Evolutionary conservation across 2,113 vertebrate species (phyloP).

Genomic region (Ceyx margarethae): DNA sequence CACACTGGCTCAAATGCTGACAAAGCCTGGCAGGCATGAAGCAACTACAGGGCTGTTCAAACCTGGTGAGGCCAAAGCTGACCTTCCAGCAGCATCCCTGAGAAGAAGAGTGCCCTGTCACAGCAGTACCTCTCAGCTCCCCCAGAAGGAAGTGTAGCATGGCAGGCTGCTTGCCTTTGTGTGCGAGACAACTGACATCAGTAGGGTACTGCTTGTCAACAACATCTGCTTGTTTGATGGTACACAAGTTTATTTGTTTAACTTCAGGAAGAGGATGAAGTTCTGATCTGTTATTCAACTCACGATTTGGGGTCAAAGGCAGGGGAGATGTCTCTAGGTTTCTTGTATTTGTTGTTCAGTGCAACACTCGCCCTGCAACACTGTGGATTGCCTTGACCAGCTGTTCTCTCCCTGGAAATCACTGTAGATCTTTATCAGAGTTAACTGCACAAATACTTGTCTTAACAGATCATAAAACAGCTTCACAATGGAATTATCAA

Average conservation of each 20-base stretch:
- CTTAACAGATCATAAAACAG: neutral
- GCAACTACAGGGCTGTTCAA: neutral
- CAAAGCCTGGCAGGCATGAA: neutral
- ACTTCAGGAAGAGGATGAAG: neutral
- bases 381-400: neutral
- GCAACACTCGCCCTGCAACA: neutral
- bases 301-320: neutral
- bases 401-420: neutral
- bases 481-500: neutral
- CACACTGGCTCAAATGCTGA: neutral
- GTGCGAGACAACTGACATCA: accelerated
- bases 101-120: neutral
- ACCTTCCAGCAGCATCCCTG: accelerated
- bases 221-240: neutral
- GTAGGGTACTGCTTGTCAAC: neutral
- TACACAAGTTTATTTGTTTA: neutral
- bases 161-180: neutral
- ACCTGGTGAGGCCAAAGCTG: neutral
- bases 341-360: neutral
- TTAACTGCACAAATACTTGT: neutral
- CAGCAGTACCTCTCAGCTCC: neutral
- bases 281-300: neutral
- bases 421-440: neutral
- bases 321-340: neutral
- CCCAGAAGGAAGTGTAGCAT: neutral